These are phyloP conservation scores for Kryphioiulus occultus DNA, from an alignment of 2,888 invertebrate genomes.

Conservation along the genomic window DNA sequence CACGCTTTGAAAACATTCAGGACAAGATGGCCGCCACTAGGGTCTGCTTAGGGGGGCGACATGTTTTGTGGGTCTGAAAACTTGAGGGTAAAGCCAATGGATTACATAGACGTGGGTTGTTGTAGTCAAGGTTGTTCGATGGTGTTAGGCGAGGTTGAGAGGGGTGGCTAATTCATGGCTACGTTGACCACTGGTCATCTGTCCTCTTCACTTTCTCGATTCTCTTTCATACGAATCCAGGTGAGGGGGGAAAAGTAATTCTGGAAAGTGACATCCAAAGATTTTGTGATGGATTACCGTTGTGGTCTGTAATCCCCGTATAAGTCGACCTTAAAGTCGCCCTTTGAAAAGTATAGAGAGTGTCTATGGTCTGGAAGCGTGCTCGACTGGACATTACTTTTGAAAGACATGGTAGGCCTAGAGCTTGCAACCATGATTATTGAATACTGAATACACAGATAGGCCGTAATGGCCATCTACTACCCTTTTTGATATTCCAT, in stretches of 20 bases:
- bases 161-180: background rate
- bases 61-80: background rate
- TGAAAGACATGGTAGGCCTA: too few relatives aligned
- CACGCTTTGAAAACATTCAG: background rate
- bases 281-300: background rate
- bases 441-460: too few relatives aligned
- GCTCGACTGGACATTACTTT: too few relatives aligned
- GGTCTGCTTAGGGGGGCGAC: background rate
- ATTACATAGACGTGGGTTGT: background rate
- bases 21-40: background rate
- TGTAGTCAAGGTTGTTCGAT: background rate
- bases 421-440: too few relatives aligned
- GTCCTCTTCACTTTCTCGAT: background rate
- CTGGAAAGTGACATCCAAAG: background rate
- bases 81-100: background rate
- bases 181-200: background rate
- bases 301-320: background rate
- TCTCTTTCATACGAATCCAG: background rate
- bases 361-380: too few relatives aligned
- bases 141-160: background rate
- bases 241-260: background rate
- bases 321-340: too few relatives aligned
- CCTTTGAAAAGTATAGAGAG: too few relatives aligned
- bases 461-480: too few relatives aligned
- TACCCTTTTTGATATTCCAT: too few relatives aligned